Base-by-base conservation (phyloP, 2,113 vertebrate species). In the Tachysurus fulvidraco region DNA sequence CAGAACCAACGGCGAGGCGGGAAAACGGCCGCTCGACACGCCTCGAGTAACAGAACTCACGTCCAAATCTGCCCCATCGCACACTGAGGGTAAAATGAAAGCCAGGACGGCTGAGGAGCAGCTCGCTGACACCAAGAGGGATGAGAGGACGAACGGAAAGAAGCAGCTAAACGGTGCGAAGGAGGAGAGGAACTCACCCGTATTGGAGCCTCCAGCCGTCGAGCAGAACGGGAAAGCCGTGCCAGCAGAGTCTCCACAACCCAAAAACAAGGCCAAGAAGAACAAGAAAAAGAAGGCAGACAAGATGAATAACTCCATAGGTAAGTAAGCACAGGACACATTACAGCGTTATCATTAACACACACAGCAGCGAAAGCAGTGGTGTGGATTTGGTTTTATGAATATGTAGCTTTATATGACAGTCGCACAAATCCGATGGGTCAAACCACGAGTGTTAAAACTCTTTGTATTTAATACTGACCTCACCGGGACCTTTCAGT, bases 201-300 rank as follows among this genome's bases (percentile, higher is more conserved):
- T 91, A 5, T 87, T 90, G 2, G 95, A 96, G 88, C 0, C 91
- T 91, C 30, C 95, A 94, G 19, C 85, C 86, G 1, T 73, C 13
- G 94, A 95, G 87, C 95, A 95, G 89, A 94, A 96, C 1, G 89
- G 94, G 90, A 97, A 96, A 91, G 90, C 91, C 65, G 92, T 89
- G 87, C 93, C 91, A 59, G 94, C 95, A 0, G 97, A 96, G 81
- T 97, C 96, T 50, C 96, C 96, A 0, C 95, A 95, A 79, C 92
- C 93, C 80, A 95, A 95, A 90, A 91, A 92, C 90, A 95, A 95
- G 88, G 86, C 91, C 79, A 96, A 97, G 96, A 99, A 98, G 91
- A 97, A 93, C 90, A 98, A 98, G 93, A 99, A 99, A 95, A 99
- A 99, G 94, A 99, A 98, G 90, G 95, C 94, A 0, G 98, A 99